Evolutionary conservation across 2,888 invertebrate species (phyloP).

Genomic region (Synergus itoensis): DNA sequence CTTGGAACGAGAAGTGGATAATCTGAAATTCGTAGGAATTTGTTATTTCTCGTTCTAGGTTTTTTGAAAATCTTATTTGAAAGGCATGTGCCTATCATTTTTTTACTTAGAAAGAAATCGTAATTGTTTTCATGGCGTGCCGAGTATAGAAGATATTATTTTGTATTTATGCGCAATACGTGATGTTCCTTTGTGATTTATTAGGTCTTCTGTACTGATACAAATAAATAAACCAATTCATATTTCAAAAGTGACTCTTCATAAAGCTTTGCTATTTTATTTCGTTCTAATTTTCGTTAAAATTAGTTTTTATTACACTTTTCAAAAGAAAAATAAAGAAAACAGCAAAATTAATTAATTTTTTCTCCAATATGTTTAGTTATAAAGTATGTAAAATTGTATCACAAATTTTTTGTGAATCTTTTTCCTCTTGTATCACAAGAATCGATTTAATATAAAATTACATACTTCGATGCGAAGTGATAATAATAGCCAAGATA

Average conservation of each 20-base stretch:
- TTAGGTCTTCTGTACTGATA: slow-evolving; percentile 36
- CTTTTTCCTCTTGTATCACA: neutral
- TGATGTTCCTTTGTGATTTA: slow-evolving; percentile 35
- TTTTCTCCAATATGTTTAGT: too few species aligned
- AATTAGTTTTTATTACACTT: neutral
- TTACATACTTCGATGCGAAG: neutral
- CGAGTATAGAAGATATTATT: slow-evolving; percentile 12
- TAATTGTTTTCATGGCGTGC: slow-evolving; percentile 8
- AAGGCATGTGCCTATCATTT: neutral
- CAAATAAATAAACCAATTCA: slow-evolving; percentile 33
- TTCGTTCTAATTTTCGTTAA: neutral
- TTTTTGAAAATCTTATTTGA: neutral
- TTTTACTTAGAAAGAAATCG: slow-evolving; percentile 14
- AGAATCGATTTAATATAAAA: neutral
- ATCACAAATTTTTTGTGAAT: too few species aligned
- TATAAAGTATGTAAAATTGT: too few species aligned
- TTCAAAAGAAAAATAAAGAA: neutral
- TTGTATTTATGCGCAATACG: slow-evolving; percentile 35
- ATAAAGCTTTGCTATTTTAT: neutral
- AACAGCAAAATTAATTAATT: too few species aligned
- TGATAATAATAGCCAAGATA: slow-evolving; percentile 2
- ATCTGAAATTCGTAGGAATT: slow-evolving; percentile 1
- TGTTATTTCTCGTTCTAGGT: slow-evolving; percentile 25
- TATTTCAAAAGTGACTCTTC: neutral
- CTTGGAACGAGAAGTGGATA: slow-evolving; percentile 1